A percentile compares a stretch with the other conserved stretches of the same genome.
Evolutionary conservation across 2,888 invertebrate species (phyloP).

Genomic region (Andrena hattorfiana): DNA sequence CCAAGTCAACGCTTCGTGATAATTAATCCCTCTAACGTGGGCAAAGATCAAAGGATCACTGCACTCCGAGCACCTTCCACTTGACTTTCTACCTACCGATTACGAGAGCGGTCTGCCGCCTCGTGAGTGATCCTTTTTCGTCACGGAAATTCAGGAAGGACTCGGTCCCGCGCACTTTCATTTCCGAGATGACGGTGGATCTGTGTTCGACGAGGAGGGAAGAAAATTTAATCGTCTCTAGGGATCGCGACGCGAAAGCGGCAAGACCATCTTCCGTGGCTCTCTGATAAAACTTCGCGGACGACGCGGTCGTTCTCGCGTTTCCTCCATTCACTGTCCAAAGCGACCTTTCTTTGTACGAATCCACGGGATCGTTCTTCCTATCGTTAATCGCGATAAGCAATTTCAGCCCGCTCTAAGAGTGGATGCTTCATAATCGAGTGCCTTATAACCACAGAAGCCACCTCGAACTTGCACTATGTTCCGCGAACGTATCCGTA

Average conservation of each 20-base stretch:
- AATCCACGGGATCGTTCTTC: neutral
- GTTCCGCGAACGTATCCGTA: neutral
- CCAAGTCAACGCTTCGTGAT: conserved; percentile 67
- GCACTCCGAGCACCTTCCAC: conserved; percentile 57
- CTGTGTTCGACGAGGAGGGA: neutral
- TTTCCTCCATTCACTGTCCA: neutral
- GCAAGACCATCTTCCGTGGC: neutral
- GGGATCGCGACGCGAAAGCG: conserved; percentile 39
- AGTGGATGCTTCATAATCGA: too few species aligned
- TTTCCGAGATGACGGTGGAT: conserved; percentile 50
- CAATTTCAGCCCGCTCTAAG: too few species aligned
- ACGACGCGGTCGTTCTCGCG: neutral
- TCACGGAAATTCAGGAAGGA: conserved; percentile 53
- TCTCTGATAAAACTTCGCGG: conserved; percentile 4
- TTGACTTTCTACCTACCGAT: conserved; percentile 44
- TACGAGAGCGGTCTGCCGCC: conserved; percentile 13
- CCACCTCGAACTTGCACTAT: neutral
- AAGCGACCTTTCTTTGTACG: neutral
- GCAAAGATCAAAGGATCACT: conserved; percentile 75
- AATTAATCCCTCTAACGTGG: conserved; percentile 76
- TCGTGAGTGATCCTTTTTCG: conserved; percentile 52
- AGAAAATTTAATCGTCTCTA: conserved; percentile 32
- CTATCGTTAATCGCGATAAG: too few species aligned
- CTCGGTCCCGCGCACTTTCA: conserved; percentile 44
- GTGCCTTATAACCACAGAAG: neutral